These are phyloP conservation scores for Leptinotarsa lineolata DNA, from an alignment of 1,140 invertebrate genomes.

Conservation along the genomic window DNA sequence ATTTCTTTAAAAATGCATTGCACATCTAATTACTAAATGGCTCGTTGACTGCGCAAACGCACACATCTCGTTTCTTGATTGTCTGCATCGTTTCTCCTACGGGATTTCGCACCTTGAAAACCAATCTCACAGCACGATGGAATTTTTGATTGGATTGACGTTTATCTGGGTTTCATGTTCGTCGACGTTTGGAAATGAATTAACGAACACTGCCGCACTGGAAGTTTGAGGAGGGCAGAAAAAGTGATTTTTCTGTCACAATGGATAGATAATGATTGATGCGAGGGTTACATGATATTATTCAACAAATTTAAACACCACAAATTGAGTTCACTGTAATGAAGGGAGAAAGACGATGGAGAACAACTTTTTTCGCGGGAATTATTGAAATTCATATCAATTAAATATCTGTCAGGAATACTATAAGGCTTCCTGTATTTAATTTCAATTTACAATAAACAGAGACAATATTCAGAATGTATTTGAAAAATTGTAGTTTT, in stretches of 20 bases:
- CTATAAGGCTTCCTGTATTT: too few species aligned
- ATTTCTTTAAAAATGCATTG: conserved; percentile 18
- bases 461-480: too few species aligned
- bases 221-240: neutral
- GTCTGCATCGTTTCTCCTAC: neutral
- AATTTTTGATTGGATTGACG: conserved; percentile 16
- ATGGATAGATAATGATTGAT: neutral
- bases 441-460: too few species aligned
- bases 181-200: neutral
- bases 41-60: conserved; percentile 12
- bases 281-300: too few species aligned
- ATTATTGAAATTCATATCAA: too few species aligned
- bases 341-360: too few species aligned
- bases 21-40: conserved; percentile 14
- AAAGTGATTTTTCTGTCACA: neutral
- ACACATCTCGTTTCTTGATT: conserved; percentile 9
- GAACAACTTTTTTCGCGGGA: too few species aligned
- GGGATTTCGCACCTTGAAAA: conserved; percentile 17
- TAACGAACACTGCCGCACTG: neutral
- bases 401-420: too few species aligned
- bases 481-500: too few species aligned
- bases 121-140: conserved; percentile 15
- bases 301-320: too few species aligned
- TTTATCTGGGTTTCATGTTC: conserved; percentile 10
- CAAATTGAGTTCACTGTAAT: too few species aligned